Evolutionary conservation across 2,888 invertebrate species (phyloP).

Genomic region (Ophion ellenae): DNA sequence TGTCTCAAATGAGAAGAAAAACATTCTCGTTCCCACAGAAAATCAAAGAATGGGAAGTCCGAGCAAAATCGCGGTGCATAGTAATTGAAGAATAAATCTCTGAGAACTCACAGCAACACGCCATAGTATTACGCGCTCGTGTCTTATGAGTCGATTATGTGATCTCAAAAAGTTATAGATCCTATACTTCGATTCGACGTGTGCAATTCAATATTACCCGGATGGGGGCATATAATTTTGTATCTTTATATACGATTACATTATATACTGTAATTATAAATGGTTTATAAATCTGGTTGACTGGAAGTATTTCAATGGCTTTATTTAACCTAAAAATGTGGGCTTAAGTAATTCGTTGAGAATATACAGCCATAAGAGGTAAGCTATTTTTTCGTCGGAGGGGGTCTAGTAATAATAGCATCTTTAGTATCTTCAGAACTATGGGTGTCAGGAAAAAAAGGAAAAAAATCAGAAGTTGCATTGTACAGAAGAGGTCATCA

Average conservation of each 20-base stretch:
- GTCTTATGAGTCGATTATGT: constrained; percentile 37
- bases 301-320: background rate
- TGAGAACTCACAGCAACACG: background rate
- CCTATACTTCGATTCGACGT: constrained; percentile 8
- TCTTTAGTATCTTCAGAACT: too few relatives aligned
- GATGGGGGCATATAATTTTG: constrained; percentile 69
- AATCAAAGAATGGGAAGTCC: background rate
- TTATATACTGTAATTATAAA: constrained; percentile 66
- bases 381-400: too few relatives aligned
- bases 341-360: background rate
- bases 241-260: constrained; percentile 72
- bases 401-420: too few relatives aligned
- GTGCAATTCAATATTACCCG: constrained; percentile 12
- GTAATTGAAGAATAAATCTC: constrained; percentile 5
- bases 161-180: constrained; percentile 15
- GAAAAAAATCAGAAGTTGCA: too few relatives aligned
- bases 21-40: background rate
- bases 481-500: too few relatives aligned
- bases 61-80: constrained; percentile 2
- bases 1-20: background rate
- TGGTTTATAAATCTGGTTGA: constrained; percentile 30
- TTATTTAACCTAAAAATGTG: background rate
- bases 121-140: constrained; percentile 4
- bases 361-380: too few relatives aligned
- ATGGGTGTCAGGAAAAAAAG: too few relatives aligned